Percentiles rank a stretch among this genome's conserved stretches.
These are phyloP conservation scores for Tupaia tana DNA, from an alignment of 2,113 vertebrate genomes.

Conservation along the genomic window DNA sequence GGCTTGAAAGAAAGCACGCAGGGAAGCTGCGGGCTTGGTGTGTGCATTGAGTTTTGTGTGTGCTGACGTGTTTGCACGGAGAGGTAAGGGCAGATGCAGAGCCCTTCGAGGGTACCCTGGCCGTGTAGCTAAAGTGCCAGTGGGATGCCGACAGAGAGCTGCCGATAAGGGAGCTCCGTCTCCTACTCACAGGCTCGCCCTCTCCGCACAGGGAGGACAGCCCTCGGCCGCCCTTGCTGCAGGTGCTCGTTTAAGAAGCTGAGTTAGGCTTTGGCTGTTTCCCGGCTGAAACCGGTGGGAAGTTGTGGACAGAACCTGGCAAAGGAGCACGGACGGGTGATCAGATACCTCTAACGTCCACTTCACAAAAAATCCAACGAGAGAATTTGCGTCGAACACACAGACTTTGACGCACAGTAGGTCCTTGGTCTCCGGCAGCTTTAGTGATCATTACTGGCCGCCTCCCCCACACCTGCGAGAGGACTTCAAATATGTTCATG, in stretches of 20 bases:
- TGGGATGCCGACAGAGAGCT: background rate
- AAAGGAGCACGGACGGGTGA: background rate
- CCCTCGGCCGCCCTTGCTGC: background rate
- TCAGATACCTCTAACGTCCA: background rate
- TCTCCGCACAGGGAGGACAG: background rate
- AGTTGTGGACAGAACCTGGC: conserved; percentile 26
- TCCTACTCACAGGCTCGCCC: background rate
- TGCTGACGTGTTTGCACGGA: background rate
- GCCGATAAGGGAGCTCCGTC: background rate
- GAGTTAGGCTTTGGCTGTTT: conserved; percentile 23
- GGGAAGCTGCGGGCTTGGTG: background rate
- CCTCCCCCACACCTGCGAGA: background rate
- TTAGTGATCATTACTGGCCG: background rate
- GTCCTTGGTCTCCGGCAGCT: background rate
- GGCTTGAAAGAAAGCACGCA: background rate
- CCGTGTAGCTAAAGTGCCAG: background rate
- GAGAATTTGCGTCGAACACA: background rate
- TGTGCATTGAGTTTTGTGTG: background rate
- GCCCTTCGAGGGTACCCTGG: background rate
- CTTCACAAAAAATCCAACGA: background rate
- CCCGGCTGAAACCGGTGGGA: conserved; percentile 1
- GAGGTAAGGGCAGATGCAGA: background rate
- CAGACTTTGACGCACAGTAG: background rate
- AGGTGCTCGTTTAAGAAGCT: conserved; percentile 36
- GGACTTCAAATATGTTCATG: no score